Conservation (phyloP, 2,113 vertebrate genomes). For the Gnathonemus longibarbis region DNA sequence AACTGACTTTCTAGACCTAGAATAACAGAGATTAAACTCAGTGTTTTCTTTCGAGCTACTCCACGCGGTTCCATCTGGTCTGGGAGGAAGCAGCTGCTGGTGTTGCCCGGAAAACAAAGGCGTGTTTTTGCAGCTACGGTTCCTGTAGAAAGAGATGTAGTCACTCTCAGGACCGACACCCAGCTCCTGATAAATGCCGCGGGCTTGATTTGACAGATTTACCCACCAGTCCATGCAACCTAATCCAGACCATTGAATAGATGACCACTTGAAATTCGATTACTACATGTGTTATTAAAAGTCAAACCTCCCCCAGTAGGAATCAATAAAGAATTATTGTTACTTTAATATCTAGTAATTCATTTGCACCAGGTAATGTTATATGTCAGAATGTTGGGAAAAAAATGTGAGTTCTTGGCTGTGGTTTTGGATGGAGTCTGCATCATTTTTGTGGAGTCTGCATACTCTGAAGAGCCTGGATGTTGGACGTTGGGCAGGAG, state of each 20-base stretch:
- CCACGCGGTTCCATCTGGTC: slow-evolving; percentile 21
- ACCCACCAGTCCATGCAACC: slow-evolving; percentile 7
- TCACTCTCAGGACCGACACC: slow-evolving; percentile 7
- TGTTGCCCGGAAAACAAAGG: slow-evolving; percentile 43
- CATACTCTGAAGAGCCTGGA: neutral
- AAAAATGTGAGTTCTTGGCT: neutral
- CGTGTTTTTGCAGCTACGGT: slow-evolving; percentile 30
- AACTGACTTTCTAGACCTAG: slow-evolving; percentile 27
- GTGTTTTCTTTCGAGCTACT: slow-evolving; percentile 32
- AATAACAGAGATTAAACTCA: slow-evolving; percentile 34
- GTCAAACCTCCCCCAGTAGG: neutral
- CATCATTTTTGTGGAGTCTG: slow-evolving; percentile 8
- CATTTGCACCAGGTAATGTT: neutral
- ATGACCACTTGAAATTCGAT: neutral
- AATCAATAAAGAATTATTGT: neutral
- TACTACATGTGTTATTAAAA: neutral
- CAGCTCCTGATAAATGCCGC: slow-evolving; percentile 25
- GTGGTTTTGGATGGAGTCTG: neutral
- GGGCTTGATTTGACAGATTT: slow-evolving; percentile 34
- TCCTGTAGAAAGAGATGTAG: slow-evolving; percentile 18
- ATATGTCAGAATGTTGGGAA: neutral
- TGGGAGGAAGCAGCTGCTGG: slow-evolving; percentile 39
- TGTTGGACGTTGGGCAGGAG: neutral
- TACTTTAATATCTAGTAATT: neutral
- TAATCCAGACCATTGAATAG: neutral